Evolutionary conservation across 2,888 invertebrate species (phyloP), one percentile per base, ranked within the genome.

Genomic region (Homarus gammarus): DNA sequence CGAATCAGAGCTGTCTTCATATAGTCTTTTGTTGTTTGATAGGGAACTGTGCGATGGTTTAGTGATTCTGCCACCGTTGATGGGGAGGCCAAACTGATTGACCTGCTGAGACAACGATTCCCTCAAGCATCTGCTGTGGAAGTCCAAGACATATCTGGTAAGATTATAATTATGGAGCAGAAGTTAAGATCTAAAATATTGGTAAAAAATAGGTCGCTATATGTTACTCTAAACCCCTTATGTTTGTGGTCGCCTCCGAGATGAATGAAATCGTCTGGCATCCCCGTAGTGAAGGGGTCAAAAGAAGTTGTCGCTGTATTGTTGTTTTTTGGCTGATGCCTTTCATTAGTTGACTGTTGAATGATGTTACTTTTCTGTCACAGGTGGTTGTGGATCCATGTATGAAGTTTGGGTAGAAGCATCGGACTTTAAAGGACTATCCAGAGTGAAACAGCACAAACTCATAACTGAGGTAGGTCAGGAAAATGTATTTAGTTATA

Each of bases 341-440:
- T n/a, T n/a, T n/a, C n/a, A n/a, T n/a, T n/a, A n/a, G n/a, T n/a
- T n/a, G n/a, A n/a, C n/a, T n/a, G n/a, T 33, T 75, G 1, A 38
- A 36, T 36, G 12, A 2, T 36, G n/a, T 10, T 33, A 75, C 27
- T 77, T 15, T 31, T 84, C 70, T 51, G 84, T 93, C 93, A 51
- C 92, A 95, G 97, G 97, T 88, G 96, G 97, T 79, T 96, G 97
- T 93, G 97, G 97, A 1, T 96, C 97, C 27, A 97, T 97, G 97
- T 97, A 96, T 94, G 96, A 96, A 94, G 95, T 96, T 64, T 94
- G 95, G 93, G 95, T 97, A 18, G 95, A 96, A 94, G 95, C 96
- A 1, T 94, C 94, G 49, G 96, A 97, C 93, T 97, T 97, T 93
- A 94, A 95, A 93, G 97, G 96, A 22, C 93, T 97, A 56, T 95